phyloP scores from a whole-genome alignment of 2,797 vertebrate genomes.

The Anniella stebbinsi region DNA sequence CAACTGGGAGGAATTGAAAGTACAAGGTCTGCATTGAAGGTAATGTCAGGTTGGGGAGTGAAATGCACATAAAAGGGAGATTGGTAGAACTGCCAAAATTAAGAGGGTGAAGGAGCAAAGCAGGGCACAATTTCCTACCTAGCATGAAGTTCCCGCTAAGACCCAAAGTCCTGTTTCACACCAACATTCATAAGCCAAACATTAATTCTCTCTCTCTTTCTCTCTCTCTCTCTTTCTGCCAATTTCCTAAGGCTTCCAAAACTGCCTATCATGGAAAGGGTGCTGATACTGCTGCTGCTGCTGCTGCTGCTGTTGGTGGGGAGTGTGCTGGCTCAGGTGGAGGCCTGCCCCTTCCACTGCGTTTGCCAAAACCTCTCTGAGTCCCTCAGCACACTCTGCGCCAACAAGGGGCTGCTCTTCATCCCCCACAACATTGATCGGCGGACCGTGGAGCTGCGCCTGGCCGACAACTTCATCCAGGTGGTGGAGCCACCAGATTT shows the following conservation, averaged over 20 bases:
- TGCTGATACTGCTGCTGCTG: slow-evolving; percentile 66
- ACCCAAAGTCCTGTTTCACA: neutral
- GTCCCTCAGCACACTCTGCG: slow-evolving; percentile 93
- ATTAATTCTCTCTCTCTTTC: neutral
- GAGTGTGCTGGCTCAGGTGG: slow-evolving; percentile 74
- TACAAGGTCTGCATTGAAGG: neutral
- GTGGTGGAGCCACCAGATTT: slow-evolving; percentile 88
- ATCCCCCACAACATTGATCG: slow-evolving; percentile 92
- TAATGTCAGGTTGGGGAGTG: no score
- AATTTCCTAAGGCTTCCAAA: slow-evolving; percentile 35
- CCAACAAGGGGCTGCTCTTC: slow-evolving; percentile 93
- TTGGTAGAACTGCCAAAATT: neutral
- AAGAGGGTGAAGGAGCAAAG: neutral
- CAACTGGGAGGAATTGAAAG: neutral
- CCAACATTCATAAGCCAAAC: neutral
- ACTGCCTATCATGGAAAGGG: slow-evolving; percentile 71
- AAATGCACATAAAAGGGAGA: neutral
- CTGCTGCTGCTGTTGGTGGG: slow-evolving; percentile 57
- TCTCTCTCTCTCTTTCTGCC: neutral
- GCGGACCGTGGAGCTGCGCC: slow-evolving; percentile 91
- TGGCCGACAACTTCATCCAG: slow-evolving; percentile 94
- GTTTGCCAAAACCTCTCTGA: slow-evolving; percentile 94
- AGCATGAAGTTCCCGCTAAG: neutral
- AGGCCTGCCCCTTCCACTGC: slow-evolving; percentile 91
- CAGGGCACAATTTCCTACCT: neutral